Conservation (phyloP, 2,888 invertebrate species). For the Onthophagus sagittarius region DNA sequence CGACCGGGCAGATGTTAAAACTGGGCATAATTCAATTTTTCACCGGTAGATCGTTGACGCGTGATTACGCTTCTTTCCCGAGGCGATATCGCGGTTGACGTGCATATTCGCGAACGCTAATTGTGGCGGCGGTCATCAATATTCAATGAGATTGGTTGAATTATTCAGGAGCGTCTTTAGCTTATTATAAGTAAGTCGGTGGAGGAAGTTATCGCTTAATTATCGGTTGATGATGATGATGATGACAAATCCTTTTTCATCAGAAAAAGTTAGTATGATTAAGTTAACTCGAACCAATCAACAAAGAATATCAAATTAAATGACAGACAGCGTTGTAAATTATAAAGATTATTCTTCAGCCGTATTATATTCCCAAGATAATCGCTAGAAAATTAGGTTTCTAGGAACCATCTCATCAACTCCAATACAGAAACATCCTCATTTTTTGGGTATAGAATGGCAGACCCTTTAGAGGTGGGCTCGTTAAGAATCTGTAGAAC, state of each 20-base stretch:
- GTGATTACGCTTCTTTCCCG: neutral
- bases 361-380: neutral
- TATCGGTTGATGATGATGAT: neutral
- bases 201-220: neutral
- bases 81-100: neutral
- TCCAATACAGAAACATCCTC: neutral
- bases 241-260: neutral
- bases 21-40: neutral
- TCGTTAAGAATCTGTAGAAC: neutral
- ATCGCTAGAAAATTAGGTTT: neutral
- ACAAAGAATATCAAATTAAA: neutral
- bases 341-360: neutral
- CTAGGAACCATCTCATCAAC: neutral
- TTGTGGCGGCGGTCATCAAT: neutral
- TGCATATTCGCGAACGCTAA: neutral
- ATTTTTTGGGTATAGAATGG: neutral
- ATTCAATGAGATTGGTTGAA: neutral
- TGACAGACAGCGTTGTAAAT: neutral
- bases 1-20: neutral
- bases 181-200: neutral
- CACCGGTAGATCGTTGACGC: neutral
- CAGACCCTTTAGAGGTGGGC: neutral
- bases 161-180: neutral
- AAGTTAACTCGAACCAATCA: neutral
- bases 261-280: neutral